Evolutionary conservation across 1,140 invertebrate genomes (phyloP).

Genomic region (Sitobion miscanthi): DNA sequence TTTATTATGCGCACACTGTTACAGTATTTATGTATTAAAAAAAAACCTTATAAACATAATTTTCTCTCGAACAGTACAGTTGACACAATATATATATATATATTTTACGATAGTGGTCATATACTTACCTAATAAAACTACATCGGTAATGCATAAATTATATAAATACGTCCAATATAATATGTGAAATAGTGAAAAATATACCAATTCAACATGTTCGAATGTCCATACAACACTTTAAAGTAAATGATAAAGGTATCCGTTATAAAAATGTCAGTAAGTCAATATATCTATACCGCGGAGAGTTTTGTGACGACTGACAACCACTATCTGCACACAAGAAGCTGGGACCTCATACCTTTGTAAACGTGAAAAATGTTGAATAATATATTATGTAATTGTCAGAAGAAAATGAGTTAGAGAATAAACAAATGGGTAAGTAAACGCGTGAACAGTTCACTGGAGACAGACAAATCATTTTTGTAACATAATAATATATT

Average conservation of each 20-base stretch:
- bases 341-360: background rate
- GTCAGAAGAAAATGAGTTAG: background rate
- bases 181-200: background rate
- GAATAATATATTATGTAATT: background rate
- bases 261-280: background rate
- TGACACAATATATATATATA: background rate
- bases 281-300: background rate
- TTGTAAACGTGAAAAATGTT: background rate
- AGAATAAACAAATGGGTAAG: conserved; percentile 4
- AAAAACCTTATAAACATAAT: background rate
- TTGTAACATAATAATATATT: background rate
- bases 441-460: background rate
- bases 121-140: background rate
- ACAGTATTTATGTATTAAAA: background rate
- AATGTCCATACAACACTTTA: background rate
- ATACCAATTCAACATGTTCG: background rate
- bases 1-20: background rate
- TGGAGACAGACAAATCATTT: background rate
- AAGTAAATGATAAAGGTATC: background rate
- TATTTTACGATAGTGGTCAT: no score
- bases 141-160: background rate
- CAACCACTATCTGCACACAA: background rate
- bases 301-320: background rate
- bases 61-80: background rate
- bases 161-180: background rate